phyloP scores from a whole-genome alignment of 2,113 vertebrate species.

The Sminthopsis crassicaudata region DNA sequence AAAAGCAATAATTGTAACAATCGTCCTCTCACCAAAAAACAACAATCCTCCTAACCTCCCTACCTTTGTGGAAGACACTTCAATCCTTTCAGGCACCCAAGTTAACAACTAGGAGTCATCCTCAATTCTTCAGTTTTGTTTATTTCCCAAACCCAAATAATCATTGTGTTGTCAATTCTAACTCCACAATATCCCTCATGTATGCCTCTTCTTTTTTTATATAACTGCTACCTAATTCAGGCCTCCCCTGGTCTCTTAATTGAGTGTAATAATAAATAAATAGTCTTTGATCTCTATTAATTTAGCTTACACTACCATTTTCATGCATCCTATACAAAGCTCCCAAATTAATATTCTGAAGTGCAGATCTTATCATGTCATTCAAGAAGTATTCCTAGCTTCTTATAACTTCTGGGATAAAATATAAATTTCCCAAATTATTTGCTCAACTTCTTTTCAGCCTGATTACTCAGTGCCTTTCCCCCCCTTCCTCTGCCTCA shows the following conservation, averaged over 20 bases:
- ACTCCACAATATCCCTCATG: not conserved
- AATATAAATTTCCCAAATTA: not conserved
- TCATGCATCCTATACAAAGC: not conserved
- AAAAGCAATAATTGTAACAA: not conserved
- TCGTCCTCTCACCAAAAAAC: not conserved
- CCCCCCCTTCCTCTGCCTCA: not conserved
- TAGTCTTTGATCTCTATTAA: not conserved
- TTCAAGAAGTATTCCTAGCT: not conserved
- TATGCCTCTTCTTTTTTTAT: not conserved
- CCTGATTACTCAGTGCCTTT: not conserved
- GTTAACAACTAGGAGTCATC: not conserved
- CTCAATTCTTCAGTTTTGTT: not conserved
- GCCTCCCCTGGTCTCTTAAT: not conserved
- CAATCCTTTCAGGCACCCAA: not conserved
- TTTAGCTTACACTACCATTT: not conserved
- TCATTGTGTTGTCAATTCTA: not conserved
- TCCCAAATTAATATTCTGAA: not conserved
- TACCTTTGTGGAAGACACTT: not conserved
- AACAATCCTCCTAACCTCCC: not conserved
- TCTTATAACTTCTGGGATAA: not conserved
- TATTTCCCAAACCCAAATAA: not conserved
- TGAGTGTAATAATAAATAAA: not conserved
- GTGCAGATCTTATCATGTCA: not conserved
- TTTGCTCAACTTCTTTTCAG: not conserved
- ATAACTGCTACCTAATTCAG: not conserved